These are phyloP conservation scores for Gopherus flavomarginatus DNA, from an alignment of 2,113 vertebrate genomes.

Conservation along the genomic window DNA sequence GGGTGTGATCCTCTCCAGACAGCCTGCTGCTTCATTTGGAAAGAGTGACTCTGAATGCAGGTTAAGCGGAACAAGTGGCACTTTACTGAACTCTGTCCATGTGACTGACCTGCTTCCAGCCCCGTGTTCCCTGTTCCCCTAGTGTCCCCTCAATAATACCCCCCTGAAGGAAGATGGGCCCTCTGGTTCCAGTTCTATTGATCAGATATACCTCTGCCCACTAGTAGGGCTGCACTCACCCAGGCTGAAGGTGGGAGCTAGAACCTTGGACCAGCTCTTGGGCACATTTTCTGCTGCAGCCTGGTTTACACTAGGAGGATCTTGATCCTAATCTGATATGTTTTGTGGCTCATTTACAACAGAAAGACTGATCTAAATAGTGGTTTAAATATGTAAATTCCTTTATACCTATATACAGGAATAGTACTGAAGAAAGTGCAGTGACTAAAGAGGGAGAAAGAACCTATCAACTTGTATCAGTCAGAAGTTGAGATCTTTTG, in stretches of 20 bases:
- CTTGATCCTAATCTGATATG: background rate
- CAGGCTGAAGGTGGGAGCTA: background rate
- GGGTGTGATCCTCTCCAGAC: background rate
- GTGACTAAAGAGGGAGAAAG: background rate
- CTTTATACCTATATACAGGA: rapidly evolving
- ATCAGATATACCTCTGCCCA: background rate
- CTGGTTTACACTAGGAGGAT: background rate
- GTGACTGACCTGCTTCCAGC: too few species aligned
- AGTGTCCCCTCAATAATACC: too few species aligned
- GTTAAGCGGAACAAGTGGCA: too few species aligned
- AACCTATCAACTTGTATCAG: too few species aligned
- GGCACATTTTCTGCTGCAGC: background rate
- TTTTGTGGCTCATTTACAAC: background rate
- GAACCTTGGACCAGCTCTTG: rapidly evolving
- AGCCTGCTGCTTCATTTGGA: too few species aligned
- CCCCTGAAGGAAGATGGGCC: too few species aligned
- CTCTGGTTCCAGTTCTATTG: too few species aligned
- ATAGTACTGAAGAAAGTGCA: background rate
- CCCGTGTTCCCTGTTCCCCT: too few species aligned
- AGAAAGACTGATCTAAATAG: background rate
- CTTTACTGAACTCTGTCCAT: too few species aligned
- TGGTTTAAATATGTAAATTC: background rate
- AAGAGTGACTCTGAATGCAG: too few species aligned
- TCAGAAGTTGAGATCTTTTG: background rate
- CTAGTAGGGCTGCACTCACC: background rate